A percentile compares a stretch with the other conserved stretches of the same genome.
Evolutionary conservation across 2,797 vertebrate species (phyloP).

Genomic region (Xenentodon cancila): DNA sequence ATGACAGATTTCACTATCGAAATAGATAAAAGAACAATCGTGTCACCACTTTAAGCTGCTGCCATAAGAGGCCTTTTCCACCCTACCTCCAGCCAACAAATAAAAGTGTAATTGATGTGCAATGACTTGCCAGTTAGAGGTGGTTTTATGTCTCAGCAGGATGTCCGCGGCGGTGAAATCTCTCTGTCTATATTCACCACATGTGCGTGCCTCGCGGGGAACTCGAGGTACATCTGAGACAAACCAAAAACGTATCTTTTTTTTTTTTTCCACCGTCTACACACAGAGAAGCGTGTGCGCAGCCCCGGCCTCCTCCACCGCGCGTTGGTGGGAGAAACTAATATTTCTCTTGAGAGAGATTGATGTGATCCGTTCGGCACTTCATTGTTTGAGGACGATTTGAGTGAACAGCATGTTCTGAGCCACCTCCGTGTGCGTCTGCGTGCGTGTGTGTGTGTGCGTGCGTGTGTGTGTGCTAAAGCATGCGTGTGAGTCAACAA

Average conservation of each 20-base stretch:
- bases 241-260: conserved; percentile 60
- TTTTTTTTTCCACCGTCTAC: conserved; percentile 44
- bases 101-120: conserved; percentile 63
- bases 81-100: conserved; percentile 49
- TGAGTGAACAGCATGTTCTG: conserved; percentile 78
- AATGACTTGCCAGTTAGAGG: conserved; percentile 36
- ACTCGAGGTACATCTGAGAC: conserved; percentile 62
- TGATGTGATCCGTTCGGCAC: conserved; percentile 79
- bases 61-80: conserved; percentile 37
- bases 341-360: conserved; percentile 82
- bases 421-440: conserved; percentile 21
- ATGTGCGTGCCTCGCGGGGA: conserved; percentile 61
- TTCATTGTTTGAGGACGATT: conserved; percentile 78
- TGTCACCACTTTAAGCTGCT: conserved; percentile 19
- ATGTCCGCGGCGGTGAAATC: conserved; percentile 51
- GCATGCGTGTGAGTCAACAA: conserved; percentile 51
- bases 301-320: conserved; percentile 33
- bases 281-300: conserved; percentile 37
- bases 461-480: neutral
- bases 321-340: conserved; percentile 61
- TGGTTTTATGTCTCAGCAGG: conserved; percentile 71
- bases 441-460: conserved; percentile 13
- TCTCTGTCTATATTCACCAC: conserved; percentile 52
- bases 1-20: neutral
- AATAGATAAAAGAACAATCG: too few species aligned